These are phyloP conservation scores for Hydropsyche tenuis DNA, from an alignment of 1,140 invertebrate genomes.

Conservation along the genomic window DNA sequence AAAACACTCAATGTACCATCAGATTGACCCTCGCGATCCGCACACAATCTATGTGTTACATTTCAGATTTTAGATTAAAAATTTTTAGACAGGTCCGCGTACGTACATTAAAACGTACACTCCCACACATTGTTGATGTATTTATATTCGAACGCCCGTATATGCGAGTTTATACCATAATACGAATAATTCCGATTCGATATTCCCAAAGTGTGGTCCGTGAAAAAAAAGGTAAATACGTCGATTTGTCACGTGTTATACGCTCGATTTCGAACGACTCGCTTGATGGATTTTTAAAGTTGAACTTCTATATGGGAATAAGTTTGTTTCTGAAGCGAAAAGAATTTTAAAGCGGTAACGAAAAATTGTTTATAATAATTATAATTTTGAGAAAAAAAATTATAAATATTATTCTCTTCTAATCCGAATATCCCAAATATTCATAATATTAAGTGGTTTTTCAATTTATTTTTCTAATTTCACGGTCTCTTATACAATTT, in stretches of 20 bases:
- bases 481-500: too few species aligned
- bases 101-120: conserved; percentile 8
- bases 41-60: conserved; percentile 39
- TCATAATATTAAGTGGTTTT: too few species aligned
- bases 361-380: too few species aligned
- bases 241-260: conserved; percentile 13
- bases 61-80: conserved; percentile 49
- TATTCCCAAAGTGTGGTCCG: background rate
- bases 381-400: background rate
- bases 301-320: background rate
- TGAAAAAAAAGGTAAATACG: conserved; percentile 2
- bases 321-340: too few species aligned
- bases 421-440: too few species aligned
- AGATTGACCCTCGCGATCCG: conserved; percentile 15
- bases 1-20: background rate
- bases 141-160: background rate
- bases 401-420: too few species aligned
- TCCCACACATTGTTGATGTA: too few species aligned
- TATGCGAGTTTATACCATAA: background rate
- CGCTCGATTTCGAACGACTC: background rate
- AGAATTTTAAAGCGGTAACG: too few species aligned
- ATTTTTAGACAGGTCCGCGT: conserved; percentile 39
- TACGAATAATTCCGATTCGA: background rate
- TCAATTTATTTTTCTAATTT: too few species aligned
- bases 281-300: background rate